phyloP scores from a whole-genome alignment of 1,140 invertebrate species.

The Limonius californicus region DNA sequence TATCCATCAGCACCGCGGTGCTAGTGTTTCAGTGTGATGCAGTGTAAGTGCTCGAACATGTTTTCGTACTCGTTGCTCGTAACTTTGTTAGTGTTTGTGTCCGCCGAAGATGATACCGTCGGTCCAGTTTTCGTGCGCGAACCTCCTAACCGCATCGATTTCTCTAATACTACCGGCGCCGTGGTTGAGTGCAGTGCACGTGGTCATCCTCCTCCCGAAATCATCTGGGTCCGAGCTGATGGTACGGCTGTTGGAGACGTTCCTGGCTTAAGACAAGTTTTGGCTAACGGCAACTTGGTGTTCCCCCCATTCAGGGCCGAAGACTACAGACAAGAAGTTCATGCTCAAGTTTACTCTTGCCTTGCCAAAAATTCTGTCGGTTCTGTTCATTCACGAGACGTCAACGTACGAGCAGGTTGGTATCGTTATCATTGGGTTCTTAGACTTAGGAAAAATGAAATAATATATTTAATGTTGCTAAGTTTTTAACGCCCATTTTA shows the following conservation, averaged over 20 bases:
- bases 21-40: background rate
- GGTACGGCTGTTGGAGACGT: conserved; percentile 86
- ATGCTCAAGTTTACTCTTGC: conserved; percentile 91
- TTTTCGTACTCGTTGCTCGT: background rate
- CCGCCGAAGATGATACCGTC: conserved; percentile 65
- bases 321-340: conserved; percentile 89
- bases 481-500: too few species aligned
- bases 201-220: conserved; percentile 84
- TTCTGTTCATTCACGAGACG: conserved; percentile 84
- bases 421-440: too few species aligned
- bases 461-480: too few species aligned
- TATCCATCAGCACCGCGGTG: background rate
- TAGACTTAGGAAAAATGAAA: too few species aligned
- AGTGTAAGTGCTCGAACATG: background rate
- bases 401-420: conserved; percentile 91
- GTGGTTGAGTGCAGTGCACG: conserved; percentile 88
- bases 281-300: conserved; percentile 88
- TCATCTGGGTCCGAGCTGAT: conserved; percentile 87
- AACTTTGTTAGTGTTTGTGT: conserved; percentile 9
- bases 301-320: conserved; percentile 91
- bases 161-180: conserved; percentile 90
- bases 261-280: conserved; percentile 69
- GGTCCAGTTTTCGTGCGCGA: conserved; percentile 90
- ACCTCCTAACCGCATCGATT: conserved; percentile 86
- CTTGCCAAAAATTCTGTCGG: conserved; percentile 84